Evolutionary conservation across 1,140 invertebrate genomes (phyloP), one percentile per base, ranked within the genome.

Genomic region (Ptiloglossa arizonensis): DNA sequence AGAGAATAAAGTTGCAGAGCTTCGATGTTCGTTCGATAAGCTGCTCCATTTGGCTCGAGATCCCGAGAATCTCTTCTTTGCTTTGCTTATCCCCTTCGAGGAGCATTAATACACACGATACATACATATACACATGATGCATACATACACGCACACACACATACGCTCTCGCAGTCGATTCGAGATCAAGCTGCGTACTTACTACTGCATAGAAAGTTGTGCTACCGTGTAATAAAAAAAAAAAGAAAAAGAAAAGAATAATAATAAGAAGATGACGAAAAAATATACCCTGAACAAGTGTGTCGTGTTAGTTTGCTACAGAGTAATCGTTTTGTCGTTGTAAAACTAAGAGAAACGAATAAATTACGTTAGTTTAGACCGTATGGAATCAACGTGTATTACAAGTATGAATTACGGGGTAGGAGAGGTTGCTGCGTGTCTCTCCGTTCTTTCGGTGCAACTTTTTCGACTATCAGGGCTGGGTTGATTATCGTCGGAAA

Each of bases 271-370:
- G n/a, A n/a, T n/a, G 32, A 68, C 64, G 52, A 60, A 78, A 69
- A n/a, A n/a, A 71, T 59, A 56, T 88, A 87, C 81, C 82, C 85
- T 88, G 79, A 77, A 86, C 35, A 52, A 88, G 82, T 64, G 54
- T 64, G n/a, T 80, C 44, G 63, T 48, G 59, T 75, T 48, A 63
- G 44, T 80, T n/a, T 76, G 83, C 50, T 56, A 74, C 50, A 41
- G 64, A 60, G 41, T 59, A 44, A 6, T 71, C 24, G 24, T 79
- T 56, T 50, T 44, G 1, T 64, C 32, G 22, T 79, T 56, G 13
- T 72, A 60, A 35, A 59, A 57, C 41, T 79, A 77, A 81, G 68
- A 71, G 66, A 62, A 5, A 72, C 62, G 73, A 85, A 86, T 84
- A 86, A 87, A 79, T 87, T 84, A 87, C 35, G n/a, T 86, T 78